Evolutionary conservation across 92 coral and sea anemone genomes (phyloP).

Genomic region (Hydrozoanthus gracilis): DNA sequence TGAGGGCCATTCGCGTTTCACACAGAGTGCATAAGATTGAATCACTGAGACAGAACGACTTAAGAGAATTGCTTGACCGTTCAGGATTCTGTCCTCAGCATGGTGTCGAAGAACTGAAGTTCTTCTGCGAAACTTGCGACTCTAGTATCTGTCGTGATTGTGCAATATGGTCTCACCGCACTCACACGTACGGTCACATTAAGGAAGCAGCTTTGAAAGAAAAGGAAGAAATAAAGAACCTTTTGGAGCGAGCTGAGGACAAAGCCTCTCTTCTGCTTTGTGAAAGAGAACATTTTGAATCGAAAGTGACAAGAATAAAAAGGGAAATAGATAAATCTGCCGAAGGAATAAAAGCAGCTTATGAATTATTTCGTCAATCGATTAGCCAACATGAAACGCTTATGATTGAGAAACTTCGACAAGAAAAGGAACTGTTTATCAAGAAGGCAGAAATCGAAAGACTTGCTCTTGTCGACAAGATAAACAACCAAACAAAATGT

Average conservation of each 20-base stretch:
- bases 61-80: slow-evolving; percentile 34
- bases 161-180: slow-evolving; percentile 28
- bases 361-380: slow-evolving; percentile 17
- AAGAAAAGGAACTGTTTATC: not conserved
- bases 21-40: slow-evolving; percentile 18
- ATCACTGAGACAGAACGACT: slow-evolving; percentile 21
- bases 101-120: slow-evolving; percentile 29
- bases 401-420: slow-evolving; percentile 22
- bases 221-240: slow-evolving; percentile 15
- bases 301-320: slow-evolving; percentile 35
- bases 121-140: slow-evolving; percentile 43
- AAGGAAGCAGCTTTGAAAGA: slow-evolving; percentile 46
- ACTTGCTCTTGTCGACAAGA: not conserved
- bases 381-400: slow-evolving; percentile 27
- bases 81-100: slow-evolving; percentile 30
- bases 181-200: slow-evolving; percentile 18
- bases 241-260: slow-evolving; percentile 24
- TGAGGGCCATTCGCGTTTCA: slow-evolving; percentile 33
- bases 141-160: slow-evolving; percentile 40
- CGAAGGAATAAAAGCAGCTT: slow-evolving; percentile 18
- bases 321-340: slow-evolving; percentile 23
- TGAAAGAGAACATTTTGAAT: slow-evolving; percentile 30
- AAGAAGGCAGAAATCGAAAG: slow-evolving; percentile 3
- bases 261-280: slow-evolving; percentile 20
- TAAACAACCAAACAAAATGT: slow-evolving; percentile 25